Percentiles rank a stretch among this genome's conserved stretches.
These are phyloP conservation scores for Aplysina aerophoba DNA, from an alignment of 37 sponge, comb jelly and placozoan genomes.

Conservation along the genomic window DNA sequence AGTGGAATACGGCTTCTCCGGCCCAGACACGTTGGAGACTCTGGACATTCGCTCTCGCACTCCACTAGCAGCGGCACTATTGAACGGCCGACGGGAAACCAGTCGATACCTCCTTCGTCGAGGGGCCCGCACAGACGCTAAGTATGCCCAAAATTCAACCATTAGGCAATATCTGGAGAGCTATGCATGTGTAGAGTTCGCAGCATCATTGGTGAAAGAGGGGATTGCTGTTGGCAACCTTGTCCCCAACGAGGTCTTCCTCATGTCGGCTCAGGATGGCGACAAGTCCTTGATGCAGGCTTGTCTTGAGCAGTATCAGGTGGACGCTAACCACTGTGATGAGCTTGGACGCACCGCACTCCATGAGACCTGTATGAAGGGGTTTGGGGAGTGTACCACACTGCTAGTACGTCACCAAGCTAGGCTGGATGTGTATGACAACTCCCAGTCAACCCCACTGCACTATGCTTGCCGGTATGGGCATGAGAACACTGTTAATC, in stretches of 20 bases:
- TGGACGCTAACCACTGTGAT: not conserved
- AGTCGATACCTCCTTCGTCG: not conserved
- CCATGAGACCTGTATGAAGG: not conserved
- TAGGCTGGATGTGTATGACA: conserved; percentile 1
- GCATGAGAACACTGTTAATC: not conserved
- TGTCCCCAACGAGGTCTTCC: not conserved
- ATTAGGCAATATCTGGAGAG: not conserved
- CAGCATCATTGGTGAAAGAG: not conserved
- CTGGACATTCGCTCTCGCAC: conserved; percentile 4
- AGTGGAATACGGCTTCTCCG: too few relatives aligned
- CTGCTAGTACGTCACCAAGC: not conserved
- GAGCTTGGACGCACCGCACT: conserved; percentile 10
- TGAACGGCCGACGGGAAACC: not conserved
- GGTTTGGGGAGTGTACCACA: not conserved
- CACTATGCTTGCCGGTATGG: conserved; percentile 9
- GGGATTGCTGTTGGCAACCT: not conserved
- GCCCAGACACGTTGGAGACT: not conserved
- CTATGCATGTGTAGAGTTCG: not conserved
- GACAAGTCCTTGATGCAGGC: not conserved
- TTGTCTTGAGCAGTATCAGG: not conserved
- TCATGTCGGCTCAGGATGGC: not conserved
- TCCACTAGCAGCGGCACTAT: not conserved
- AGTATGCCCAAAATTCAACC: not conserved
- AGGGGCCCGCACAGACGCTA: conserved; percentile 1
- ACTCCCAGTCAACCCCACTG: not conserved